A percentile compares a stretch with the other conserved stretches of the same genome.
Conservation (phyloP, 92 coral and sea anemone genomes). For the Pocillopora meandrina region DNA sequence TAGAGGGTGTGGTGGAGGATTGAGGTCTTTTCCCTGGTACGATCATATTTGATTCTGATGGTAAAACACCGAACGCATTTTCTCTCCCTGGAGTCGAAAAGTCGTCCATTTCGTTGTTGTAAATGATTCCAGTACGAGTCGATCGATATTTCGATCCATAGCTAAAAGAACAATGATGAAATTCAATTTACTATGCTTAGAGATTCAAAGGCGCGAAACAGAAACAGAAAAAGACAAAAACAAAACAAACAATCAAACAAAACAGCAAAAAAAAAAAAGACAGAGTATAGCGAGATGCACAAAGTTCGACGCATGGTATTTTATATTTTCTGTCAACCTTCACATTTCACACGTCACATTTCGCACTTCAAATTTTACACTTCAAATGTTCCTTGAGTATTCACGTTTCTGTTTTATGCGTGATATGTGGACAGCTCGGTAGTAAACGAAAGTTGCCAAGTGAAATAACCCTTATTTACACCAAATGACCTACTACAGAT, state of each 20-base stretch:
- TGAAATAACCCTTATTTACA: not conserved
- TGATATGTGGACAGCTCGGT: too few relatives aligned
- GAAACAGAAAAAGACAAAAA: too few relatives aligned
- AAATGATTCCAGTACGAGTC: slow-evolving; percentile 79
- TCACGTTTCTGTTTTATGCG: too few relatives aligned
- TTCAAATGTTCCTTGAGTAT: too few relatives aligned
- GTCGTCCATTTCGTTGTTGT: slow-evolving; percentile 97
- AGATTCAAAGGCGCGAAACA: not conserved
- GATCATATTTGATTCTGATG: slow-evolving; percentile 86
- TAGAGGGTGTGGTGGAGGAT: slow-evolving; percentile 89
- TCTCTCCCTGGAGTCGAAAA: slow-evolving; percentile 90
- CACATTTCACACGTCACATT: too few relatives aligned
- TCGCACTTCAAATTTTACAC: too few relatives aligned
- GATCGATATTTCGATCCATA: slow-evolving; percentile 92
- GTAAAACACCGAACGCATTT: slow-evolving; percentile 77
- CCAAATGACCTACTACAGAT: not conserved
- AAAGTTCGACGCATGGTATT: too few relatives aligned
- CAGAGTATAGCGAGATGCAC: too few relatives aligned
- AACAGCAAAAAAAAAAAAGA: too few relatives aligned
- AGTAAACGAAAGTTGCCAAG: not conserved
- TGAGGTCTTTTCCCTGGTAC: slow-evolving; percentile 90
- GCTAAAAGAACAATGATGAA: slow-evolving; percentile 32
- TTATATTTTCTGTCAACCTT: too few relatives aligned
- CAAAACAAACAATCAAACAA: too few relatives aligned
- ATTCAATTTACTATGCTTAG: not conserved